Evolutionary conservation across 2,888 invertebrate genomes (phyloP).

Genomic region (Scaptomyza cyrtandrae): DNA sequence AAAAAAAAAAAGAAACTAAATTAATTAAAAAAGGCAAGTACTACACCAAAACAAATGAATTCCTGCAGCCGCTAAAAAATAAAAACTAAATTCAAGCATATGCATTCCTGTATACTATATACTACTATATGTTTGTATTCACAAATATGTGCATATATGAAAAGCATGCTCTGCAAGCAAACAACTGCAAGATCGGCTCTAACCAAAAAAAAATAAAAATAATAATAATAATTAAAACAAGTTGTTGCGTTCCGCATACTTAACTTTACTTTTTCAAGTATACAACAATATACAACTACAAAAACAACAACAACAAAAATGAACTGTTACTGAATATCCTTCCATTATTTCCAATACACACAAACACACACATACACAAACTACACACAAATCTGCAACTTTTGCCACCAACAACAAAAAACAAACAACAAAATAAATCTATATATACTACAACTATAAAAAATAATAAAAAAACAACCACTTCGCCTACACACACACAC

Average conservation of each 20-base stretch:
- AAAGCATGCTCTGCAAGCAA: constrained; percentile 49
- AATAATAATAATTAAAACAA: constrained; percentile 27
- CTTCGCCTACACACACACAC: constrained; percentile 58
- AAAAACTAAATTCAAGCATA: constrained; percentile 9
- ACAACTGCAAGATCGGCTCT: constrained; percentile 55
- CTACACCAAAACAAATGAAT: constrained; percentile 16
- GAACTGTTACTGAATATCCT: constrained; percentile 82
- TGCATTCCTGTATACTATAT: constrained; percentile 30
- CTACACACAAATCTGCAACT: constrained; percentile 53
- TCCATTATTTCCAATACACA: constrained; percentile 79
- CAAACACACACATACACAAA: constrained; percentile 48
- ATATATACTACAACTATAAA: constrained; percentile 26
- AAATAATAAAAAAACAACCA: constrained; percentile 23
- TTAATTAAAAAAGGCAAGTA: constrained; percentile 9
- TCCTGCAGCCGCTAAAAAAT: constrained; percentile 32
- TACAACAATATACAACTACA: constrained; percentile 49
- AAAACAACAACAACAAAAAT: constrained; percentile 49
- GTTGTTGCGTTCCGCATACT: constrained; percentile 70
- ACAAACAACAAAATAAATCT: constrained; percentile 36
- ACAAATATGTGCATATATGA: constrained; percentile 28
- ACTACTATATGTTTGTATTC: constrained; percentile 18
- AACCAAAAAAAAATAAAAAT: constrained; percentile 38
- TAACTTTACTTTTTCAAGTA: constrained; percentile 72
- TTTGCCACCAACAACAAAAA: constrained; percentile 39
- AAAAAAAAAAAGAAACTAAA: constrained; percentile 27